phyloP scores from a whole-genome alignment of 92 coral and sea anemone species.

The Epizoanthus illoricatus region DNA sequence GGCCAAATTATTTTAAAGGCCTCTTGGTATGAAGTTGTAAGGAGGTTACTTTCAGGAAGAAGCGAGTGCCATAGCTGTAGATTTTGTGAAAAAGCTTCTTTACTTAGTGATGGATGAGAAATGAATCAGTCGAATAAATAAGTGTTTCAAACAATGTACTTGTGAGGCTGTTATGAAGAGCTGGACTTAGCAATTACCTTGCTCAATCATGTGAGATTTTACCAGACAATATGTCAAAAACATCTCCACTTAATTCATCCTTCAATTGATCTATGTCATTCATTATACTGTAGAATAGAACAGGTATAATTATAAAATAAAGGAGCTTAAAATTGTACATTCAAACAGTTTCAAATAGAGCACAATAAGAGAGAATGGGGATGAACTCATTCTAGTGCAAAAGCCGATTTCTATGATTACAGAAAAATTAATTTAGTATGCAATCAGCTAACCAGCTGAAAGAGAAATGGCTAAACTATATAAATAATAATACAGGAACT shows the following conservation, averaged over 20 bases:
- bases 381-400: too few relatives aligned
- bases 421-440: too few relatives aligned
- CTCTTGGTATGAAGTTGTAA: constrained; percentile 41
- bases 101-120: constrained; percentile 58
- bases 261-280: too few relatives aligned
- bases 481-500: too few relatives aligned
- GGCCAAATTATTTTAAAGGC: constrained; percentile 41
- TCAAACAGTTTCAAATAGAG: too few relatives aligned
- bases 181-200: constrained; percentile 45
- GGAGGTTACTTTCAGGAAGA: constrained; percentile 50
- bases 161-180: constrained; percentile 39
- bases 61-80: constrained; percentile 42
- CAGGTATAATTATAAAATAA: too few relatives aligned
- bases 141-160: constrained; percentile 44
- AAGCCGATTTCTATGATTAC: too few relatives aligned
- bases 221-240: neutral
- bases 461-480: too few relatives aligned
- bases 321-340: too few relatives aligned
- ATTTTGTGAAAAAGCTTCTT: constrained; percentile 56
- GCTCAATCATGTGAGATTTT: constrained; percentile 1
- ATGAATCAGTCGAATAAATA: constrained; percentile 56
- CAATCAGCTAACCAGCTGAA: too few relatives aligned
- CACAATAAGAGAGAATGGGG: too few relatives aligned
- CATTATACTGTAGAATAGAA: too few relatives aligned
- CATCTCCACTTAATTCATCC: neutral